A percentile compares a stretch with the other conserved stretches of the same genome.
phyloP scores from a whole-genome alignment of 2,888 invertebrate genomes.

The Galerucella pusilla region DNA sequence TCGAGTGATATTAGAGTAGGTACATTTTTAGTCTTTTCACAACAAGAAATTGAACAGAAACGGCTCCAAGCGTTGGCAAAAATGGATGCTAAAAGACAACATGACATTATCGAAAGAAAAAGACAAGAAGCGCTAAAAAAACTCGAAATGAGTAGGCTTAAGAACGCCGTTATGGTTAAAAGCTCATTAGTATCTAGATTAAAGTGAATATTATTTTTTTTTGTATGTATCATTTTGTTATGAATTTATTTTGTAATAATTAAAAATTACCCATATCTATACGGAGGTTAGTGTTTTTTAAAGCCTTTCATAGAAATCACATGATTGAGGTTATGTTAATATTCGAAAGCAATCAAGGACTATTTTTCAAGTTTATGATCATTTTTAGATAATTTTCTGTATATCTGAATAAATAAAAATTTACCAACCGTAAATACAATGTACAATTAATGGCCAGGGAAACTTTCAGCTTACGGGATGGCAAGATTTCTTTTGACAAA shows the following conservation, averaged over 20 bases:
- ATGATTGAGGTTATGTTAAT: too few relatives aligned
- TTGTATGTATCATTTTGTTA: background rate
- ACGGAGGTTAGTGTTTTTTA: background rate
- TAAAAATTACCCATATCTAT: background rate
- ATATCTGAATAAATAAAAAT: too few relatives aligned
- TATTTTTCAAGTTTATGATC: too few relatives aligned
- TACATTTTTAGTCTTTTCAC: conserved; percentile 56
- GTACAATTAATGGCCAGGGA: too few relatives aligned
- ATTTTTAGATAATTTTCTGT: too few relatives aligned
- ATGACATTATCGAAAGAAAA: conserved; percentile 61
- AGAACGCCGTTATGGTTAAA: conserved; percentile 48
- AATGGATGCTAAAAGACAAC: conserved; percentile 63
- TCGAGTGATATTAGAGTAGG: too few relatives aligned
- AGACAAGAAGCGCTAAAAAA: conserved; percentile 60
- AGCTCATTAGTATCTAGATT: conserved; percentile 47
- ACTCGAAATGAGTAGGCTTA: conserved; percentile 56
- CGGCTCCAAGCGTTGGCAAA: conserved; percentile 64
- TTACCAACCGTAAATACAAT: too few relatives aligned
- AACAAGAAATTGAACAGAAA: conserved; percentile 66
- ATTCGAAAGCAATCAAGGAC: too few relatives aligned
- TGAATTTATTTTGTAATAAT: conserved; percentile 2
- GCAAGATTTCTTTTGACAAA: too few relatives aligned
- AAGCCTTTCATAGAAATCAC: too few relatives aligned
- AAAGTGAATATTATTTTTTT: background rate
- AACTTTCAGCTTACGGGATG: too few relatives aligned